A percentile compares a stretch with the other conserved stretches of the same genome.
Conservation (phyloP, 2,888 invertebrate species). For the Creontiades dilutus region DNA sequence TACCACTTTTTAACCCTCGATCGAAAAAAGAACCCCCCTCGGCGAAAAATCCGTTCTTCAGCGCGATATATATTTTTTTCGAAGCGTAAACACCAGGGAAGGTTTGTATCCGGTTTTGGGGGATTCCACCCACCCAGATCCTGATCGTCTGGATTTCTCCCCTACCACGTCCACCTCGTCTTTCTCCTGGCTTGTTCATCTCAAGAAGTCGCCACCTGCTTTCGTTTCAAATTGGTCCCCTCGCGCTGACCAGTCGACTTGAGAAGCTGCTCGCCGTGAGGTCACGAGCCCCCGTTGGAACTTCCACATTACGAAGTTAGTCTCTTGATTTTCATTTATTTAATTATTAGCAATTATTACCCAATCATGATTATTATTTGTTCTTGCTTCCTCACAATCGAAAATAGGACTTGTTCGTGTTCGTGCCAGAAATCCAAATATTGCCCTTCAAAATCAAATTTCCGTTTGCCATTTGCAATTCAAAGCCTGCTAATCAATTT, state of each 20-base stretch:
- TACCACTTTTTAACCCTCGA: no score
- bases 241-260: background rate
- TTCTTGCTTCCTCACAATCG: no score
- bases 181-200: background rate
- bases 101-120: conserved; percentile 24
- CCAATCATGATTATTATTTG: no score
- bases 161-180: background rate
- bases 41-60: background rate
- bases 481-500: no score
- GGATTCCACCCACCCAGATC: conserved; percentile 35
- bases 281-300: background rate
- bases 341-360: no score
- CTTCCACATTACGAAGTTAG: background rate
- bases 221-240: conserved; percentile 38
- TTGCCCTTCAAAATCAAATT: no score
- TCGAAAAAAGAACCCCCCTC: background rate
- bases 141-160: conserved; percentile 27
- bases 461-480: no score
- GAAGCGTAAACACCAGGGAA: background rate
- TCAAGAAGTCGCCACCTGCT: conserved; percentile 39
- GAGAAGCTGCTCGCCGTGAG: background rate
- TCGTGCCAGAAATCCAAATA: no score
- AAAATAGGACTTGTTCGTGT: no score
- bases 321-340: background rate
- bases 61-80: background rate